Evolutionary conservation across 2,797 vertebrate genomes (phyloP), one percentile per base, ranked within the genome.

Genomic region (Thaleichthys pacificus): DNA sequence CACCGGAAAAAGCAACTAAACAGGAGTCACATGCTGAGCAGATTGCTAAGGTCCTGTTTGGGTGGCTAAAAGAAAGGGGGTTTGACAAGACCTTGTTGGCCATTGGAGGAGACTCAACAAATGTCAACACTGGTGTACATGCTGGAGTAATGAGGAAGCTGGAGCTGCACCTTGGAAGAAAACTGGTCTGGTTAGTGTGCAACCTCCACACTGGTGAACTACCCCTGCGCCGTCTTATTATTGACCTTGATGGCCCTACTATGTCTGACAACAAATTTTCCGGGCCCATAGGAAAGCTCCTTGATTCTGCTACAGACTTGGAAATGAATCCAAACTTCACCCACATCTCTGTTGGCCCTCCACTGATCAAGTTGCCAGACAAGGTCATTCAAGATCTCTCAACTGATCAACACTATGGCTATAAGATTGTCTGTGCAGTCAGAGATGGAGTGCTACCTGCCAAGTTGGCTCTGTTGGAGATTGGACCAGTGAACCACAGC

Each of bases 321-420:
- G 22, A 56, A 28, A 68, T 56, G 15, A 56, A 68, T 68, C 54
- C 67, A 58, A 58, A 35, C 54, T 22, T 60, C 56, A 61, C 68
- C 68, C 56, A 6, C 26, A 69, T 60, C 68, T 60, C 26, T 69
- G 68, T 60, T 69, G 56, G 51, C 68, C 68, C 68, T 60, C 30
- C 68, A n/a, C 56, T 22, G 56, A 58, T 68, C 6, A 32, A 56
- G 49, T 26, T 56, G 49, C 67, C 67, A 12, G 49, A 35, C 51
- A 69, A 60, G 30, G 56, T 60, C 26, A 60, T 60, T 60, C 12
- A 69, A 69, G 54, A 69, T 58, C 67, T 69, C 67, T 69, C 67
- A 32, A 68, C 42, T 54, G 42, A 68, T 68, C 66, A 68, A 54
- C 63, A 66, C 14, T 68, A 51, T 68, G 66, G 42, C 66, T 68